phyloP scores from a whole-genome alignment of 2,888 invertebrate species.

The Margaritifera margaritifera region DNA sequence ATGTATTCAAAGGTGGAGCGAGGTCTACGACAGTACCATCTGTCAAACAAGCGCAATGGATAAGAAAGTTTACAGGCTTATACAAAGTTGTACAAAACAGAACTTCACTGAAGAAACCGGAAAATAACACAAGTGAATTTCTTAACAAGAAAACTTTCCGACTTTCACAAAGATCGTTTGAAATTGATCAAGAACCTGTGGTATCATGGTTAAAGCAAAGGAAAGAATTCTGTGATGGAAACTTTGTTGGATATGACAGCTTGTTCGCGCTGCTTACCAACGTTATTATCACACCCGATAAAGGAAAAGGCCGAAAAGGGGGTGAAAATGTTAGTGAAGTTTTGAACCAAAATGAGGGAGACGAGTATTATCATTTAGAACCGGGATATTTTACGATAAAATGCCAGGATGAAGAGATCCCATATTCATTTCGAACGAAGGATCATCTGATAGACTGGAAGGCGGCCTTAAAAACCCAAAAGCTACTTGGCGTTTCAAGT shows the following conservation, averaged over 20 bases:
- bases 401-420: slow-evolving; percentile 25
- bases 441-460: slow-evolving; percentile 46
- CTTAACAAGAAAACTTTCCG: too few species aligned
- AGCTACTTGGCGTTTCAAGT: background rate
- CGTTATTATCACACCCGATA: slow-evolving; percentile 38
- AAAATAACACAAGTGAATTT: too few species aligned
- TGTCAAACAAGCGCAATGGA: too few species aligned
- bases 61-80: too few species aligned
- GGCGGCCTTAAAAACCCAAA: background rate
- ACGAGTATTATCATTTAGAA: slow-evolving; percentile 46
- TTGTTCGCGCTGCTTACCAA: slow-evolving; percentile 35
- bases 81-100: too few species aligned
- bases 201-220: too few species aligned
- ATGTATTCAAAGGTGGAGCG: too few species aligned
- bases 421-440: slow-evolving; percentile 24
- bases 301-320: slow-evolving; percentile 34
- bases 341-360: slow-evolving; percentile 47
- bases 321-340: slow-evolving; percentile 51
- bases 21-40: too few species aligned
- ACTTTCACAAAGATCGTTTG: too few species aligned
- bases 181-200: too few species aligned
- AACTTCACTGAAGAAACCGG: too few species aligned
- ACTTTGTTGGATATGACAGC: slow-evolving; percentile 32
- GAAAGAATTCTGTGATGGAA: slow-evolving; percentile 21
- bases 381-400: slow-evolving; percentile 50